Evolutionary conservation across 2,888 invertebrate genomes (phyloP).

Genomic region (Sycophila texana): DNA sequence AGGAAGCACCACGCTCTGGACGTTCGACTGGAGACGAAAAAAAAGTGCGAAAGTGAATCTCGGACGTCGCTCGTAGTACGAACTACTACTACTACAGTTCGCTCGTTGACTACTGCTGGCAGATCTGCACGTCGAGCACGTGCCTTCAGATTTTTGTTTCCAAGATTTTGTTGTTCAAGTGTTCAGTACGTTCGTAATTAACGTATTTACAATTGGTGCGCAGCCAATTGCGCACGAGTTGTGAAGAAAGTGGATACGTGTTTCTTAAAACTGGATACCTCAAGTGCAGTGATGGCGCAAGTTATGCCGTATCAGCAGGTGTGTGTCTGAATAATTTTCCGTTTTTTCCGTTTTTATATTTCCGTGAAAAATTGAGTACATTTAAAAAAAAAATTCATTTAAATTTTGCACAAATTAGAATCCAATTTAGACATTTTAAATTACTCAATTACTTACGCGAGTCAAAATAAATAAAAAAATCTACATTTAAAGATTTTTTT

Average conservation of each 20-base stretch:
- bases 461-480: too few relatives aligned
- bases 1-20: constrained; percentile 57
- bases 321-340: constrained; percentile 47
- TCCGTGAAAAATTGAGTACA: too few relatives aligned
- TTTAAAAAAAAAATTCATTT: background rate
- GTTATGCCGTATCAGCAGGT: constrained; percentile 73
- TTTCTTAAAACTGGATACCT: constrained; percentile 59
- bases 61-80: too few relatives aligned
- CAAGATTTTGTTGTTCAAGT: too few relatives aligned
- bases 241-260: constrained; percentile 17
- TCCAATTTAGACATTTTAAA: too few relatives aligned
- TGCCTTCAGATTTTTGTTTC: too few relatives aligned
- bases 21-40: background rate
- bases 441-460: too few relatives aligned
- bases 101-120: too few relatives aligned
- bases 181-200: background rate
- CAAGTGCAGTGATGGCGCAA: constrained; percentile 60
- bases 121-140: too few relatives aligned
- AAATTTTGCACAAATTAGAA: background rate
- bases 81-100: too few relatives aligned
- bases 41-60: background rate
- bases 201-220: background rate
- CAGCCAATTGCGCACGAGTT: background rate
- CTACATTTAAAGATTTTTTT: background rate
- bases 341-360: background rate